These are phyloP conservation scores for Dichetophora obliterata DNA, from an alignment of 2,888 invertebrate species.

Conservation along the genomic window DNA sequence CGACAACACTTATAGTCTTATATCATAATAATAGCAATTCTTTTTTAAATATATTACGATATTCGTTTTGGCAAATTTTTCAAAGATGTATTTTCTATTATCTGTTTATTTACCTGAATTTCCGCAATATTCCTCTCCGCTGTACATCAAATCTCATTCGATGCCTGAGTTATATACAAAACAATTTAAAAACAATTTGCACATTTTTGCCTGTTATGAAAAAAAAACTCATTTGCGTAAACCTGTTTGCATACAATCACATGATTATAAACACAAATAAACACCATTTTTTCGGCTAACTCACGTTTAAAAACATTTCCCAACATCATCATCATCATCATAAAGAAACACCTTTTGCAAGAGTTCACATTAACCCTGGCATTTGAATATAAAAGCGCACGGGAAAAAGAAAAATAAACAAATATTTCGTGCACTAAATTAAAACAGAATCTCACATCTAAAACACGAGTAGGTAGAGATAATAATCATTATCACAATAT, in stretches of 20 bases:
- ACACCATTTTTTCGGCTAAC: background rate
- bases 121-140: background rate
- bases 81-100: too few relatives aligned
- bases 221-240: background rate
- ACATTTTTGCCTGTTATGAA: too few relatives aligned
- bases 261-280: background rate
- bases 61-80: too few relatives aligned
- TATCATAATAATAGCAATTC: too few relatives aligned
- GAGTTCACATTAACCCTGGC: constrained; percentile 26
- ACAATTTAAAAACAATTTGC: background rate
- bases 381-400: constrained; percentile 14
- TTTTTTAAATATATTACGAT: too few relatives aligned
- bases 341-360: background rate
- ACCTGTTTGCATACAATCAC: background rate
- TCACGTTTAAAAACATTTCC: background rate
- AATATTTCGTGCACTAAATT: background rate
- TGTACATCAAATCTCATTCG: background rate
- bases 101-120: background rate
- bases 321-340: background rate
- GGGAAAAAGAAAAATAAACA: background rate
- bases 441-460: background rate
- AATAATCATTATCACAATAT: background rate
- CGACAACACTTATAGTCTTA: too few relatives aligned
- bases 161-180: background rate
- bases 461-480: background rate